These are phyloP conservation scores for Lepus oiostolus DNA, from an alignment of 2,797 vertebrate species.

Conservation along the genomic window DNA sequence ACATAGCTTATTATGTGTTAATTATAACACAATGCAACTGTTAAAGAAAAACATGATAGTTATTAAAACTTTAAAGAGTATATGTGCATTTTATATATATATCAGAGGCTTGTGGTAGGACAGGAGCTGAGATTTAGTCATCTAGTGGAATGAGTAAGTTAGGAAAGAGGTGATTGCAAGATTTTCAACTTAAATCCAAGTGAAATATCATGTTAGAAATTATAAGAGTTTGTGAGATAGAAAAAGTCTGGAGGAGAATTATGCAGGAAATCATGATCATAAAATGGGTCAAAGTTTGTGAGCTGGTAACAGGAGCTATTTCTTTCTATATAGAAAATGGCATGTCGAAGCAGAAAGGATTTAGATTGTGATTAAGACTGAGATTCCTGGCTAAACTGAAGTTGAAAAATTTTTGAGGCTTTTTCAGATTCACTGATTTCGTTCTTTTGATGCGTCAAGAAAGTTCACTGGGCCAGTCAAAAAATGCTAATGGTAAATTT, in stretches of 20 bases:
- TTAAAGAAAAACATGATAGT: neutral
- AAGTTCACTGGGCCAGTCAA: slow-evolving; percentile 45
- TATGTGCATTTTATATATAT: neutral
- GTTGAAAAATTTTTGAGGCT: neutral
- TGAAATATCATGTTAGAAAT: neutral
- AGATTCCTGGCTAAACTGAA: neutral
- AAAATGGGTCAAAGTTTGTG: neutral
- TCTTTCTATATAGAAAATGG: neutral
- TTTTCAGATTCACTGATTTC: neutral
- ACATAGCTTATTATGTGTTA: neutral
- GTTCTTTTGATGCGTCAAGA: slow-evolving; percentile 60
- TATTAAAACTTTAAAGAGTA: neutral
- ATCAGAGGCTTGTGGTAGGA: too few species aligned
- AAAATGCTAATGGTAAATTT: slow-evolving; percentile 65
- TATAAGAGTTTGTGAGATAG: neutral
- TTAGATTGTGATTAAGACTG: neutral
- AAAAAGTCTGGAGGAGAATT: neutral
- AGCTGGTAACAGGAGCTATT: neutral
- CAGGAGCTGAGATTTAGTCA: neutral
- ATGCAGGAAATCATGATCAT: neutral
- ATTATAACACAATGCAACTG: neutral
- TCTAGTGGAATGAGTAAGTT: neutral
- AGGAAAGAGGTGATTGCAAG: neutral
- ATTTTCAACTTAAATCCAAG: neutral
- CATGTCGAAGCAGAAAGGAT: neutral